phyloP scores from a whole-genome alignment of 2,888 invertebrate genomes.

The Acholoe squamosa region DNA sequence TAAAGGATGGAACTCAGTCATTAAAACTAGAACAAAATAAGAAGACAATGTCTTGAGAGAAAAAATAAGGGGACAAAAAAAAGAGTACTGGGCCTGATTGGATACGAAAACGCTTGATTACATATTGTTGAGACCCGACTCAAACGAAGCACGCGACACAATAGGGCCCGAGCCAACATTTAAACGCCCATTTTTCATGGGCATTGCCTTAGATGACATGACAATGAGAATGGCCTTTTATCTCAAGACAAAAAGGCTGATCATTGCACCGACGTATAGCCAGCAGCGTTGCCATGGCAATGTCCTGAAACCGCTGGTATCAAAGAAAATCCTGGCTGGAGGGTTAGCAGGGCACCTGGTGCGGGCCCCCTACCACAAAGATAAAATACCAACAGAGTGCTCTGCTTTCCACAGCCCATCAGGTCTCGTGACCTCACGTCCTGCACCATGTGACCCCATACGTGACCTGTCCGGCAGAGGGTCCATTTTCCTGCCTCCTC shows the following conservation, averaged over 20 bases:
- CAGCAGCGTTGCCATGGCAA: neutral
- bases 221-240: constrained; percentile 27
- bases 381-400: neutral
- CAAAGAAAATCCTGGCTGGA: neutral
- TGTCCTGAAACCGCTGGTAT: neutral
- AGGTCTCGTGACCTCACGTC: constrained; percentile 11
- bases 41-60: neutral
- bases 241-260: neutral
- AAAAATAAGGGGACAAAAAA: neutral
- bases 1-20: too few species aligned
- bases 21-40: too few species aligned
- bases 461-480: constrained; percentile 13
- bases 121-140: neutral
- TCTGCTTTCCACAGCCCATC: constrained; percentile 7
- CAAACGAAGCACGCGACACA: neutral
- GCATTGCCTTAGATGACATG: neutral
- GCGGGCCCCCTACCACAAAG: neutral
- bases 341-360: neutral
- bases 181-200: constrained; percentile 17
- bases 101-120: neutral
- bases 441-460: neutral
- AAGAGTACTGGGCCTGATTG: neutral
- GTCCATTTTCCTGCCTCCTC: neutral
- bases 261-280: neutral
- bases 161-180: neutral